Evolutionary conservation across 1,140 invertebrate species (phyloP).

Genomic region (Mesaphorura yosii): DNA sequence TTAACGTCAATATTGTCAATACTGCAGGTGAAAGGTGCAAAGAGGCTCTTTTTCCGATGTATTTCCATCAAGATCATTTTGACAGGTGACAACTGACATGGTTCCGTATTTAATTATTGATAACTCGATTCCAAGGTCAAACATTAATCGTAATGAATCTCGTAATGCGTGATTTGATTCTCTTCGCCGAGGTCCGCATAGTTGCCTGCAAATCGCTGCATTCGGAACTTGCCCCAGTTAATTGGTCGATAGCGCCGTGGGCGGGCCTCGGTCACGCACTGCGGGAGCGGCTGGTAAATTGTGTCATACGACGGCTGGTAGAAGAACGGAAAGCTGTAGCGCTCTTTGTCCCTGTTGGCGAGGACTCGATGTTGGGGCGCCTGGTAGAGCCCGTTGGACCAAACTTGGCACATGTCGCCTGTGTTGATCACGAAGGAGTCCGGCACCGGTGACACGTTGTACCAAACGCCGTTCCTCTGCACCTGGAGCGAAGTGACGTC

Average conservation of each 20-base stretch:
- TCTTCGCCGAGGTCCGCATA: conserved; percentile 23
- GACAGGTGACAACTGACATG: no score
- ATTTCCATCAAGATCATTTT: no score
- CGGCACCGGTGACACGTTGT: conserved; percentile 17
- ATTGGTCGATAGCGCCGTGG: conserved; percentile 10
- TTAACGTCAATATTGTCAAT: no score
- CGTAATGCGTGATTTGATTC: conserved; percentile 17
- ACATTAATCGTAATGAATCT: no score
- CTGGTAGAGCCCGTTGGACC: conserved; percentile 21
- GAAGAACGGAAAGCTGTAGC: conserved; percentile 20
- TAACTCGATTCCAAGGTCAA: no score
- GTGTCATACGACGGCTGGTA: conserved; percentile 7
- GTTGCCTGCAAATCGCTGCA: conserved; percentile 10
- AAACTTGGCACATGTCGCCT: conserved; percentile 24
- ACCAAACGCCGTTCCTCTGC: conserved; percentile 12
- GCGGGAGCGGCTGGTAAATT: conserved; percentile 6
- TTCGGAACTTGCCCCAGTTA: conserved; percentile 16
- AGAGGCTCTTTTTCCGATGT: no score
- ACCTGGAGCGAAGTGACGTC: conserved; percentile 14
- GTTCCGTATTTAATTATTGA: no score
- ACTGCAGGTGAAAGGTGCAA: no score
- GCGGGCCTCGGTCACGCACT: conserved; percentile 2
- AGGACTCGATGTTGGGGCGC: conserved; percentile 20
- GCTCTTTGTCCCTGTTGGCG: conserved; percentile 1
- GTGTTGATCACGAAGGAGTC: conserved; percentile 24